Percentiles rank a stretch among this genome's conserved stretches.
Evolutionary conservation across 64 coral and sea anemone species (phyloP).

Genomic region (Porites australiensis): DNA sequence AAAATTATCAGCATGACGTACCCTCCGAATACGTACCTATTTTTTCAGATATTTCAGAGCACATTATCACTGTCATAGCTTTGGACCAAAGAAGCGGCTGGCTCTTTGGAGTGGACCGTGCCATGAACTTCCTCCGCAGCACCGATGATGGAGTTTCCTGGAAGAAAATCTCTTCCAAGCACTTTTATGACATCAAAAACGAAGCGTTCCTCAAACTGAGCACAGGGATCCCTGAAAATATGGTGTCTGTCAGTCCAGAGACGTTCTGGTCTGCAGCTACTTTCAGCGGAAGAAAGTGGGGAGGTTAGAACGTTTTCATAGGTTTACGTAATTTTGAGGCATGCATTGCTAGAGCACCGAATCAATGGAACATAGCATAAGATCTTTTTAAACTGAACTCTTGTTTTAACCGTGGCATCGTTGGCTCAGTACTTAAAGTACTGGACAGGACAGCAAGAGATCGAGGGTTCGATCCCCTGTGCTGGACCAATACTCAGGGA

Average conservation of each 20-base stretch:
- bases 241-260: conserved; percentile 38
- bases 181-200: conserved; percentile 57
- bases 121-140: conserved; percentile 82
- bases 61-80: conserved; percentile 74
- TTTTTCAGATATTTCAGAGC: conserved; percentile 38
- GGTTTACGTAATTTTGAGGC: too few species aligned
- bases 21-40: background rate
- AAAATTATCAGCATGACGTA: too few species aligned
- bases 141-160: conserved; percentile 60
- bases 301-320: conserved; percentile 32
- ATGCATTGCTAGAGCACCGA: background rate
- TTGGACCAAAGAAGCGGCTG: background rate
- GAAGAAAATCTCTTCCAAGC: conserved; percentile 46
- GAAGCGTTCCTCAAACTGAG: conserved; percentile 58
- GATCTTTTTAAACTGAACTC: too few species aligned
- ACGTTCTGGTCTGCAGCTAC: conserved; percentile 30
- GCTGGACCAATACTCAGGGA: too few species aligned
- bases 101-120: conserved; percentile 70
- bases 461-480: too few species aligned
- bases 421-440: too few species aligned
- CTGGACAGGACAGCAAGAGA: too few species aligned
- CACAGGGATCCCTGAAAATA: conserved; percentile 77
- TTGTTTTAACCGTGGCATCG: too few species aligned
- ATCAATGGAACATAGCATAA: background rate
- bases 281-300: conserved; percentile 69